phyloP scores from a whole-genome alignment of 2,113 vertebrate genomes.

The Solea solea region DNA sequence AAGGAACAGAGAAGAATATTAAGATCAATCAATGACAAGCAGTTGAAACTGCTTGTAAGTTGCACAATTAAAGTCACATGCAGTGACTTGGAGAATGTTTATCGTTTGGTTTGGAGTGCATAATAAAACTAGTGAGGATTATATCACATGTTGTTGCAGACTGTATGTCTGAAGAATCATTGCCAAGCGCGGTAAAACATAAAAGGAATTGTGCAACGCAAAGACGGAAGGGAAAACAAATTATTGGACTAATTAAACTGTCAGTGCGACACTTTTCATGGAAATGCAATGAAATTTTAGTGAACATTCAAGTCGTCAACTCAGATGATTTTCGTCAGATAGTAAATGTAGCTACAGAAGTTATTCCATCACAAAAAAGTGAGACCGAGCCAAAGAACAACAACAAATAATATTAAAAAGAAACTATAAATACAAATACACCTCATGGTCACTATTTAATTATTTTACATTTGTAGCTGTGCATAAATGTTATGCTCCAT shows the following conservation, averaged over 20 bases:
- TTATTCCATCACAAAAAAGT: too few relatives aligned
- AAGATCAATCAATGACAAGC: conserved; percentile 21
- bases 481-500: conserved; percentile 25
- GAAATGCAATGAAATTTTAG: neutral
- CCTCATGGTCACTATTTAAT: neutral
- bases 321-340: neutral
- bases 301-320: neutral
- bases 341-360: neutral
- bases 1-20: conserved; percentile 23
- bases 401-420: too few relatives aligned
- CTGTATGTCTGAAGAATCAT: too few relatives aligned
- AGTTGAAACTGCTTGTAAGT: neutral
- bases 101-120: neutral
- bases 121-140: neutral
- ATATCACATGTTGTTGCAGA: neutral
- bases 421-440: too few relatives aligned
- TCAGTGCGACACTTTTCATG: neutral
- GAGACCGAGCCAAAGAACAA: too few relatives aligned
- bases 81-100: neutral
- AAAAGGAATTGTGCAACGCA: neutral
- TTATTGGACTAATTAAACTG: neutral
- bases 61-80: neutral
- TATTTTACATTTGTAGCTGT: conserved; percentile 16
- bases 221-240: neutral
- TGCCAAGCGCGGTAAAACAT: neutral